Percentiles rank a stretch among this genome's conserved stretches.
phyloP scores from a whole-genome alignment of 1,140 invertebrate species.

The Bombus turneri region DNA sequence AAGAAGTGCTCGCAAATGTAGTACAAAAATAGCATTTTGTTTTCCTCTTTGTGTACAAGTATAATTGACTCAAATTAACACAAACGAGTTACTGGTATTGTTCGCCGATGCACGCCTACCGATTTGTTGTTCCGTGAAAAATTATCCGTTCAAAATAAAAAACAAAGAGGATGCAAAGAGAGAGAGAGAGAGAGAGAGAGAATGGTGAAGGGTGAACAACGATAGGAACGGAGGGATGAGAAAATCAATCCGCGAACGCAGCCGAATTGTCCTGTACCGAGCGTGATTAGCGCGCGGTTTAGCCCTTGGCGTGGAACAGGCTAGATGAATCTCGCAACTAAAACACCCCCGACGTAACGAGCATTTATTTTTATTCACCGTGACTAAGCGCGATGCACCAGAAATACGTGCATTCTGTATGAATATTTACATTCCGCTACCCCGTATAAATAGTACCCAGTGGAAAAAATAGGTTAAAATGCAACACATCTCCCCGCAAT shows the following conservation, averaged over 20 bases:
- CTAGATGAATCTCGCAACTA: not conserved
- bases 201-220: not conserved
- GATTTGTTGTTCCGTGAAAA: not conserved
- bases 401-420: slow-evolving; percentile 49
- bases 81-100: not conserved
- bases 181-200: not conserved
- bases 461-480: slow-evolving; percentile 60
- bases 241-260: slow-evolving; percentile 9
- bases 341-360: slow-evolving; percentile 32
- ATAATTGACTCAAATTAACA: slow-evolving; percentile 17
- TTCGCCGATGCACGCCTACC: not conserved
- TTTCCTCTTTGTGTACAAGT: not conserved
- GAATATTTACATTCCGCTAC: slow-evolving; percentile 64
- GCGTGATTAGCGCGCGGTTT: slow-evolving; percentile 28
- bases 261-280: not conserved
- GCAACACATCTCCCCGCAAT: slow-evolving; percentile 24
- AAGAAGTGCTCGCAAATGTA: not conserved
- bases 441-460: slow-evolving; percentile 59
- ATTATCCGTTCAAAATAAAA: not conserved
- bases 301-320: not conserved
- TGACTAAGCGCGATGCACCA: slow-evolving; percentile 44
- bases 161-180: not conserved
- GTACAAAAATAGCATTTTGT: not conserved
- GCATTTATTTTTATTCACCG: slow-evolving; percentile 63
- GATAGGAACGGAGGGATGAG: not conserved